Base-by-base conservation (phyloP, 1,140 invertebrate species). In the Trinorchestia longiramus region DNA sequence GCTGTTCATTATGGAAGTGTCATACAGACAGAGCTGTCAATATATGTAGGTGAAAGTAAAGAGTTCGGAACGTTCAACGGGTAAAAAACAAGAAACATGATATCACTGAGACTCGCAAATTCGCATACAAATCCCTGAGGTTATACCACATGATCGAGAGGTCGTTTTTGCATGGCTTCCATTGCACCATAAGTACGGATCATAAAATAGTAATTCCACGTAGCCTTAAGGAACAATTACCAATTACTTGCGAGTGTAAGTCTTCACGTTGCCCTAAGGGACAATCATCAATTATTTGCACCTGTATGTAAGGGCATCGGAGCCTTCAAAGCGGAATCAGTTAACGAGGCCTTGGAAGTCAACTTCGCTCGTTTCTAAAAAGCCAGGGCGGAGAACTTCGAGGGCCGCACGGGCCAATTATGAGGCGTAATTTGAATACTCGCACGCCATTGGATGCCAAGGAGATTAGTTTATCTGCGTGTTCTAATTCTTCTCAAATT, bases 331-430 rank as follows among this genome's bases (percentile, higher is more conserved):
- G 62, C 28, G 36, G 62, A 11, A 28, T 15, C 62, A 77, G 11
- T 36, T 77, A 77, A 77, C 62, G 62, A 77, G 62, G 28, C 62
- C 62, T 77, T 77, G 15, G 62, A 1, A 77, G 28, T 77, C 62
- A 77, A 77, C 62, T 77, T 77, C 11, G 11, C 62, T 11, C 28
- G 62, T 77, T 77, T 77, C 62, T 77, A 77, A 77, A 77, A 77
- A 77, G 62, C 36, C 62, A 77, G 62, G 62, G 62, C 62, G 62
- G 62, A 77, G 62, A 36, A 77, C 1, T 77, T 77, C 36, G 62
- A 77, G 62, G 62, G 62, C 62, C 62, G 62, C 62, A 77, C 62
- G 62, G 62, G 62, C 62, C 62, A 77, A 77, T 77, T 77, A 77
- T 36, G 62, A 77, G 28, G 62, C 62, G 62, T 77, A 77, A 77